Evolutionary conservation across 2,888 invertebrate genomes (phyloP).

Genomic region (Aproaerema taeniolella): DNA sequence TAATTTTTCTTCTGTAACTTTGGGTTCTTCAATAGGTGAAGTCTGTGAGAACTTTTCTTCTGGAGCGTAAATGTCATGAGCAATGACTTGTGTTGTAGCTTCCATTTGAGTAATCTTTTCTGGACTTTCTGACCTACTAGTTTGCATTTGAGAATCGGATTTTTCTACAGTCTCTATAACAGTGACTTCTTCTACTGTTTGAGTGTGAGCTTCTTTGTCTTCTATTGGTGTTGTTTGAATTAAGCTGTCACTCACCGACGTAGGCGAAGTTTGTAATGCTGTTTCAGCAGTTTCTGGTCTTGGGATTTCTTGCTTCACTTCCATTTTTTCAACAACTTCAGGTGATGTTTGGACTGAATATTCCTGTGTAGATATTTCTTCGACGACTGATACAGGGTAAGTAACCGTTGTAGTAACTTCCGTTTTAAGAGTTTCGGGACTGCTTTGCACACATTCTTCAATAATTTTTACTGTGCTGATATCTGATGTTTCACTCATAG

Average conservation of each 20-base stretch:
- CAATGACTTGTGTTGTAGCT: conserved; percentile 74
- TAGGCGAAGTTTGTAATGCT: conserved; percentile 76
- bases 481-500: conserved; percentile 77
- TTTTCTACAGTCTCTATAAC: conserved; percentile 53
- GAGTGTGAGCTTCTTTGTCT: conserved; percentile 56
- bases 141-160: conserved; percentile 59
- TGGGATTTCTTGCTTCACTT: conserved; percentile 41
- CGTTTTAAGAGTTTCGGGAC: conserved; percentile 58
- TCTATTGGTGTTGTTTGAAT: conserved; percentile 80
- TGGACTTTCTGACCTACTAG: conserved; percentile 55
- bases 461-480: conserved; percentile 80
- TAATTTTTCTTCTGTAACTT: conserved; percentile 31
- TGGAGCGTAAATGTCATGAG: conserved; percentile 48
- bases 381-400: conserved; percentile 77
- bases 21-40: conserved; percentile 39
- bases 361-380: conserved; percentile 77
- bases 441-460: conserved; percentile 79
- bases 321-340: conserved; percentile 50
- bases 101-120: conserved; percentile 59
- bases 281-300: conserved; percentile 50
- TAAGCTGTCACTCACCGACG: conserved; percentile 60
- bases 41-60: conserved; percentile 74
- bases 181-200: conserved; percentile 50
- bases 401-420: conserved; percentile 76
- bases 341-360: conserved; percentile 79